Evolutionary conservation across 2,113 vertebrate genomes (phyloP).

Genomic region (Tachuris rubrigastra): DNA sequence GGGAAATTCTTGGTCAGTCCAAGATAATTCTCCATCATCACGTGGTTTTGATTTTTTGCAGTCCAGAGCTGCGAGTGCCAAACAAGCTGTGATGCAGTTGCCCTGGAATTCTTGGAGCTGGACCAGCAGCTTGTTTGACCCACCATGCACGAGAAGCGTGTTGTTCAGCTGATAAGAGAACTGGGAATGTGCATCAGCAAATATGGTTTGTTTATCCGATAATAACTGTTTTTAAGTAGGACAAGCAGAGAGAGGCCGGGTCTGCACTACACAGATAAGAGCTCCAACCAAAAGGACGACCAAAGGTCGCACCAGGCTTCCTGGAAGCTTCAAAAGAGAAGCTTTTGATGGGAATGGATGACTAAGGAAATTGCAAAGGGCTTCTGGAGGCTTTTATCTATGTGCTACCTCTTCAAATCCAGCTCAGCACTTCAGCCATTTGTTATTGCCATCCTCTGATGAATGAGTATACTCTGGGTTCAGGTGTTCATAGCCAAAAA

Average conservation of each 20-base stretch:
- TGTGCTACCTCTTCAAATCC: slow-evolving; percentile 14
- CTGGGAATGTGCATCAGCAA: slow-evolving; percentile 33
- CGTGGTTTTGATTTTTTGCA: not conserved
- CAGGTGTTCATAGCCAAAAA: not conserved
- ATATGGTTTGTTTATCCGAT: slow-evolving; percentile 16
- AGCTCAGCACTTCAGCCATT: not conserved
- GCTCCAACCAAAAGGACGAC: slow-evolving; percentile 11
- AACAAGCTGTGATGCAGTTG: rapidly evolving
- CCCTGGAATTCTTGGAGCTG: slow-evolving; percentile 39
- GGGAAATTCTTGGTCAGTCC: rapidly evolving
- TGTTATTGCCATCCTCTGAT: not conserved
- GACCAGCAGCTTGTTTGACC: slow-evolving; percentile 12
- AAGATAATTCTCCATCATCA: not conserved
- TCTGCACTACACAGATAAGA: slow-evolving; percentile 58
- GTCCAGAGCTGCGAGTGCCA: rapidly evolving
- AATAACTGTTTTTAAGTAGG: not conserved
- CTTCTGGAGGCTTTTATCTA: slow-evolving; percentile 25
- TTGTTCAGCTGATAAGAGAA: slow-evolving; percentile 47
- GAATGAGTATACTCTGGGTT: not conserved
- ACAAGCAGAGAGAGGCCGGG: not conserved
- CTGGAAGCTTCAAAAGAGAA: slow-evolving; percentile 43
- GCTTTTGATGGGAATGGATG: slow-evolving; percentile 34
- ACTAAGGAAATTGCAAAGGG: slow-evolving; percentile 52
- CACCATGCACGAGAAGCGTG: not conserved
- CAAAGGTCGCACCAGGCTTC: not conserved